Percentiles rank a stretch among this genome's conserved stretches.
These are phyloP conservation scores for Drosophila serrata DNA, from an alignment of 1,140 invertebrate species.

Conservation along the genomic window DNA sequence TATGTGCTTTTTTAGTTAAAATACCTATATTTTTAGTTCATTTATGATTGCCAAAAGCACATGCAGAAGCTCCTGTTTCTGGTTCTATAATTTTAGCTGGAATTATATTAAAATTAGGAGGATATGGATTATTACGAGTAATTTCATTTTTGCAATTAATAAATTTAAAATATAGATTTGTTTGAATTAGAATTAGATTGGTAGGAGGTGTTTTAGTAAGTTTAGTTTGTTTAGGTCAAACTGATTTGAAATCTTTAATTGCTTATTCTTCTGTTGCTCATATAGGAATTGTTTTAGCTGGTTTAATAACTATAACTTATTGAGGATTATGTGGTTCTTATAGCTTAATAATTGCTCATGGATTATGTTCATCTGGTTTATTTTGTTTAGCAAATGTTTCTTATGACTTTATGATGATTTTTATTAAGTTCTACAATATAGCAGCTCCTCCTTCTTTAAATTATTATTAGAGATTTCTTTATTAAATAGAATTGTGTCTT, in stretches of 20 bases:
- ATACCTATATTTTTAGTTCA: constrained; percentile 90
- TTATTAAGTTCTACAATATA: constrained; percentile 86
- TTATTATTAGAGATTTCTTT: constrained; percentile 87
- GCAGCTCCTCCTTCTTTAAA: constrained; percentile 85
- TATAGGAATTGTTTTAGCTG: constrained; percentile 58
- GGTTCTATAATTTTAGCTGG: constrained; percentile 91
- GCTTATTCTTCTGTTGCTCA: constrained; percentile 61
- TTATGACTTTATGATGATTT: constrained; percentile 88
- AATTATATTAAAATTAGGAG: constrained; percentile 89
- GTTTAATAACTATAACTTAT: constrained; percentile 86
- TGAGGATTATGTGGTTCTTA: constrained; percentile 86
- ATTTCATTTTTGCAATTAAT: constrained; percentile 85
- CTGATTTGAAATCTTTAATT: constrained; percentile 65
- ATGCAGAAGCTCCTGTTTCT: constrained; percentile 90
- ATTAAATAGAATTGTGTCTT: constrained; percentile 87
- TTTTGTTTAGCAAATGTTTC: constrained; percentile 89
- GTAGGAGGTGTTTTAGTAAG: constrained; percentile 87
- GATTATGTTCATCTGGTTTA: constrained; percentile 89
- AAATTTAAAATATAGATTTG: constrained; percentile 85
- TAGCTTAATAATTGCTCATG: constrained; percentile 89
- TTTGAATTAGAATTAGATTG: constrained; percentile 86
- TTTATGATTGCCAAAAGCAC: constrained; percentile 90
- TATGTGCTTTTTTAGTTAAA: constrained; percentile 89
- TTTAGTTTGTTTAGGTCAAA: constrained; percentile 88
- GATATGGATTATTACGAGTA: constrained; percentile 88